Base-by-base conservation (phyloP, 2,113 vertebrate species). In the Hippocampus comes region DNA sequence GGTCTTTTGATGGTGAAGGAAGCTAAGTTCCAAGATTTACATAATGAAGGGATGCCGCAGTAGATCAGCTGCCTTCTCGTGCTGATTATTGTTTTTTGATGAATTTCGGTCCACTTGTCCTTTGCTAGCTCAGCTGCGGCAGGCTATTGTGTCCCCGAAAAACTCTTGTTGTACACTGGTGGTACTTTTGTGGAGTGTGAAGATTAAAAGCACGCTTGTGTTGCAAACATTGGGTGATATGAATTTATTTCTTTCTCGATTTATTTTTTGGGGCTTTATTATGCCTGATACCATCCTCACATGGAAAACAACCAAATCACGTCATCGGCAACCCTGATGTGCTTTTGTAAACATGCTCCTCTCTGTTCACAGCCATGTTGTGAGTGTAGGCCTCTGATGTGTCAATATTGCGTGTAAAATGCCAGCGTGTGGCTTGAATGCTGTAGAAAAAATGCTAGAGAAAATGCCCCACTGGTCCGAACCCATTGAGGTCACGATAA, bases 1-100 rank as follows among this genome's bases (percentile, higher is more conserved):
- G 80, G 74, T 82, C 88, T 89, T 38, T 87, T 91, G 90, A 90
- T 89, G 88, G 89, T 90, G 88, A 89, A 90, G 85, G 80, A 84
- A 83, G 79, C 82, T 78, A 82, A 83, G 85, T 86, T 85, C 76
- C 57, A 49, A 75, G 78, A 89, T 90, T 87, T 90, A 80, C 88
- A 89, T 91, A 90, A 89, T 89, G 87, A 89, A 84, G 74, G 85
- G 85, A 84, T 82, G 84, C 87, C 78, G 82, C 67, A 70, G 79
- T 79, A 83, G 82, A 89, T 88, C 86, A 88, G 87, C 87, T 86
- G 80, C 83, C 82, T 78, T 73, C 78, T 67, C 70, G 75, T 42
- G 43, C 84, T 80, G 78, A 77, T 88, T 82, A 87, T 88, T 87
- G 83, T 81, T 89, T 89, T 90, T 84, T 89, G 82, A 88, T 88